phyloP scores from a whole-genome alignment of 2,113 vertebrate genomes.

The Amphiprion percula region DNA sequence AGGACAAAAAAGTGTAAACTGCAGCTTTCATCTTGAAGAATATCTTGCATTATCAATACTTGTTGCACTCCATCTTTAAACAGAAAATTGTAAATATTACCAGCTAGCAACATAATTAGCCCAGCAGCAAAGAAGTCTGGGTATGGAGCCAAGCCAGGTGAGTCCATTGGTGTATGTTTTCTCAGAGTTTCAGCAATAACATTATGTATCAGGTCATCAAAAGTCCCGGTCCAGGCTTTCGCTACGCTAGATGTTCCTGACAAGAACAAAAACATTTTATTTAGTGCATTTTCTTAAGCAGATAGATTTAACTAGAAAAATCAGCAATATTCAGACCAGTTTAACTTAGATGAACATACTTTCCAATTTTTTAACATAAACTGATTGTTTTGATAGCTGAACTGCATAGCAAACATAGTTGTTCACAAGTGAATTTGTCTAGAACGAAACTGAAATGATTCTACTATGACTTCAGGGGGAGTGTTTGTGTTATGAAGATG shows the following conservation, averaged over 20 bases:
- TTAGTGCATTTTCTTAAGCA: too few relatives aligned
- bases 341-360: neutral
- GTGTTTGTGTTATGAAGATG: too few relatives aligned
- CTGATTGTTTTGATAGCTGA: too few relatives aligned
- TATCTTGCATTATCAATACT: neutral
- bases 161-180: constrained; percentile 24
- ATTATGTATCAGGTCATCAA: constrained; percentile 61
- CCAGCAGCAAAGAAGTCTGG: constrained; percentile 63
- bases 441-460: too few relatives aligned
- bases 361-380: too few relatives aligned
- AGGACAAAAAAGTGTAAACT: neutral
- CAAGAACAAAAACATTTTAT: neutral
- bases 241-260: constrained; percentile 62
- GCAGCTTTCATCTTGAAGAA: neutral
- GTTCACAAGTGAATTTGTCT: too few relatives aligned
- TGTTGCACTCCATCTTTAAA: neutral
- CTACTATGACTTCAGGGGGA: too few relatives aligned
- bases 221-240: constrained; percentile 51
- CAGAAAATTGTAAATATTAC: constrained; percentile 3
- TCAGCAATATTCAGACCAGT: neutral
- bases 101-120: constrained; percentile 58
- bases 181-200: constrained; percentile 42
- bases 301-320: neutral
- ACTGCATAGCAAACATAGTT: too few relatives aligned
- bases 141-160: constrained; percentile 35